phyloP scores from a whole-genome alignment of 2,113 vertebrate species.

The Mustela nigripes region DNA sequence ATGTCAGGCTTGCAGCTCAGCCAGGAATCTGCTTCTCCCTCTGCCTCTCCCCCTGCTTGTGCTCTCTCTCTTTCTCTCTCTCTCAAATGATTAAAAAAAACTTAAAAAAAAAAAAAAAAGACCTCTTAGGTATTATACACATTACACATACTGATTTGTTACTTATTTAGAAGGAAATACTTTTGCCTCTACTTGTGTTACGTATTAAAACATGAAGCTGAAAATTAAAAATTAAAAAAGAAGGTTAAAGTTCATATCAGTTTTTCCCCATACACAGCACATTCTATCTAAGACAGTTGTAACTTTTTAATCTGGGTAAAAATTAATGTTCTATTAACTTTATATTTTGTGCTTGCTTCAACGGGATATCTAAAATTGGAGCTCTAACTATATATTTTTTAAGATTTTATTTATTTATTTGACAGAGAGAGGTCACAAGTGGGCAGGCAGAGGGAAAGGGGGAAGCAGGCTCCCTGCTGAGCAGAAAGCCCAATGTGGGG shows the following conservation, averaged over 20 bases:
- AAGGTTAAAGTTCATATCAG: slow-evolving; percentile 65
- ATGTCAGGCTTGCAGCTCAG: not conserved
- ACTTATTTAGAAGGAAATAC: slow-evolving; percentile 56
- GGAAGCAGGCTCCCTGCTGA: no score
- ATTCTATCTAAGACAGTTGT: slow-evolving; percentile 56
- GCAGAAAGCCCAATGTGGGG: no score
- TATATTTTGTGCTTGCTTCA: not conserved
- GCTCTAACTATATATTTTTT: not conserved
- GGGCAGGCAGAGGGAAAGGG: no score
- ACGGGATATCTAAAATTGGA: not conserved
- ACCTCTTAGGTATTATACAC: not conserved
- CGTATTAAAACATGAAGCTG: slow-evolving; percentile 43
- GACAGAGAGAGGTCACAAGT: no score
- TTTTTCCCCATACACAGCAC: slow-evolving; percentile 31
- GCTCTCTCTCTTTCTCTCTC: not conserved
- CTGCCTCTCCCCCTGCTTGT: no score
- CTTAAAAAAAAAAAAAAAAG: not conserved
- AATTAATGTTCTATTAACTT: slow-evolving; percentile 65
- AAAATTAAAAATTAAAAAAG: slow-evolving; percentile 50
- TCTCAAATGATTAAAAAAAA: not conserved
- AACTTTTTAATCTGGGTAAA: slow-evolving; percentile 73
- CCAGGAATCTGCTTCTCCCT: not conserved
- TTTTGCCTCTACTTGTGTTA: slow-evolving; percentile 39
- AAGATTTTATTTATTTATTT: no score
- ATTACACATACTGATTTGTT: not conserved